These are phyloP conservation scores for Semaprochilodus insignis DNA, from an alignment of 2,797 vertebrate species.

Conservation along the genomic window DNA sequence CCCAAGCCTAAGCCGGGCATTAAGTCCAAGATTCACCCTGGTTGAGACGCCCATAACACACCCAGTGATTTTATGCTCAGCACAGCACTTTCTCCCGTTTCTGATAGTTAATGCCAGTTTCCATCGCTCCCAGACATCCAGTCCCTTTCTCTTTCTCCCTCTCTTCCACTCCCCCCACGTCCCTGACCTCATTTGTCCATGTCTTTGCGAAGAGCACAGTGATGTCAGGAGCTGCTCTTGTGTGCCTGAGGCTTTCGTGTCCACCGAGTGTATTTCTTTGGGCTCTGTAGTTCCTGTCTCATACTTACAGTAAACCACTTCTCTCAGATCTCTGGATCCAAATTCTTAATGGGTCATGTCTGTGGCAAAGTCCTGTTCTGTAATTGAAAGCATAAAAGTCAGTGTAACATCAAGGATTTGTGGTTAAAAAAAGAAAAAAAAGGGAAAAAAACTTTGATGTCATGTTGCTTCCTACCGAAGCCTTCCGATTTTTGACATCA, in stretches of 20 bases:
- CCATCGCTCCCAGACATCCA: conserved; percentile 27
- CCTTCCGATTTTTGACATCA: neutral
- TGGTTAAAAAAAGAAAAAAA: neutral
- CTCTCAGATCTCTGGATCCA: conserved; percentile 33
- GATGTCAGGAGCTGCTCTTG: conserved; percentile 32
- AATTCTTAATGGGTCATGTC: conserved; percentile 32
- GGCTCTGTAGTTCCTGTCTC: conserved; percentile 45
- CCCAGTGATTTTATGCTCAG: conserved; percentile 53
- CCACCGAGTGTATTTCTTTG: conserved; percentile 31
- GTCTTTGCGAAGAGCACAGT: conserved; percentile 40
- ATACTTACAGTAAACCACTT: conserved; percentile 44
- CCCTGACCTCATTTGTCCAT: conserved; percentile 48
- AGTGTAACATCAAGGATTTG: conserved; percentile 17
- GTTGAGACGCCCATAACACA: conserved; percentile 37
- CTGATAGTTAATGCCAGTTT: conserved; percentile 51
- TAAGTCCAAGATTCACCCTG: conserved; percentile 43
- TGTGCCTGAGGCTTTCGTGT: conserved; percentile 41
- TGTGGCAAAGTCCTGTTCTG: conserved; percentile 10
- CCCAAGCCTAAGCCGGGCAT: conserved; percentile 30
- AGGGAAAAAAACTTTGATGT: too few species aligned
- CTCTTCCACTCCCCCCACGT: conserved; percentile 11
- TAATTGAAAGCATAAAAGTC: conserved; percentile 32
- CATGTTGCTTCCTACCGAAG: neutral
- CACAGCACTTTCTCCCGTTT: conserved; percentile 35
- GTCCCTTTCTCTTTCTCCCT: conserved; percentile 14